A percentile compares a stretch with the other conserved stretches of the same genome.
Evolutionary conservation across 2,888 invertebrate genomes (phyloP).

Genomic region (Stenoptilia bipunctidactyla): DNA sequence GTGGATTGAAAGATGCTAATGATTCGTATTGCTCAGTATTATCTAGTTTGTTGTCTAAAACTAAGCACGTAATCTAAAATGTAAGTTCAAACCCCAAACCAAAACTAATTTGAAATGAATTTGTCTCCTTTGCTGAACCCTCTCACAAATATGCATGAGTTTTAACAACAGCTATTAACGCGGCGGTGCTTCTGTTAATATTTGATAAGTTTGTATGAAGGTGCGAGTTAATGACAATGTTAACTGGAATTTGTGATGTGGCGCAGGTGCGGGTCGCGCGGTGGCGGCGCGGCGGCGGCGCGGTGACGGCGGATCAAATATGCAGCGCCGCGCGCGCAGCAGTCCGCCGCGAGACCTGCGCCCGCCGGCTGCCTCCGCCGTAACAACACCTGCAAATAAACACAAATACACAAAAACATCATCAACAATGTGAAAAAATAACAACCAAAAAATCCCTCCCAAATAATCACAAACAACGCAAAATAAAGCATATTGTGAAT

Average conservation of each 20-base stretch:
- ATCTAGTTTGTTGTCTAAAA: too few species aligned
- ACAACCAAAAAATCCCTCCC: too few species aligned
- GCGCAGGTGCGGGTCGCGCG: conserved; percentile 59
- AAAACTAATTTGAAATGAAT: too few species aligned
- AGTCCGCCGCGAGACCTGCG: conserved; percentile 37
- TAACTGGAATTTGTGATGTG: conserved; percentile 66
- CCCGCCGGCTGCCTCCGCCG: conserved; percentile 26
- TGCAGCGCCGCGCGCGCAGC: conserved; percentile 65
- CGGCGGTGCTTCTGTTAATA: neutral
- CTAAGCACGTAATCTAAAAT: too few species aligned
- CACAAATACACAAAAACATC: neutral
- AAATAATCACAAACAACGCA: neutral
- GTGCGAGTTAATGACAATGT: conserved; percentile 65
- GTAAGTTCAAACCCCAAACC: too few species aligned
- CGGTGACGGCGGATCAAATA: conserved; percentile 60
- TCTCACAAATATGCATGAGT: neutral
- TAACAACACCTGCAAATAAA: neutral
- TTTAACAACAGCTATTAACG: neutral
- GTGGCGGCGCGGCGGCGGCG: conserved; percentile 65
- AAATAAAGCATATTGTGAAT: conserved; percentile 4
- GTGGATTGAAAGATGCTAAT: too few species aligned
- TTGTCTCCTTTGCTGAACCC: too few species aligned
- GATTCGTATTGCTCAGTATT: too few species aligned
- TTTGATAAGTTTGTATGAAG: conserved; percentile 27
- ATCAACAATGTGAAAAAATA: too few species aligned